Conservation (phyloP, 2,888 invertebrate species). For the Entomobrya multifasciata region DNA sequence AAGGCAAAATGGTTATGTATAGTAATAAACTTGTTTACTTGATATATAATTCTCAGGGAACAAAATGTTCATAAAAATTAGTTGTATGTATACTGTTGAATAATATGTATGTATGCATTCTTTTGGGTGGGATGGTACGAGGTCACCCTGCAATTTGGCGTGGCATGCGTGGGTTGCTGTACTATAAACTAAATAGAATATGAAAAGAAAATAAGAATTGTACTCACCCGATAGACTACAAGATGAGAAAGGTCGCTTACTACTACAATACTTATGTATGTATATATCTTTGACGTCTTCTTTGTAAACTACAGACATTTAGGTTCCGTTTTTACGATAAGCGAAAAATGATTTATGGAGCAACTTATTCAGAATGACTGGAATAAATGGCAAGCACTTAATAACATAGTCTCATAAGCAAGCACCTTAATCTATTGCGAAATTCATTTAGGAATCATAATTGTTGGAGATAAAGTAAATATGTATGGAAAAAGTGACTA, state of each 20-base stretch:
- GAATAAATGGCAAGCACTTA: not conserved
- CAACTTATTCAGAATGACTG: not conserved
- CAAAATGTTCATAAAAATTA: too few relatives aligned
- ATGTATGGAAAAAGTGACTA: too few relatives aligned
- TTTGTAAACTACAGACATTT: constrained; percentile 10
- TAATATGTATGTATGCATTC: not conserved
- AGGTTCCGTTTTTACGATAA: not conserved
- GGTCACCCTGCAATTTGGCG: constrained; percentile 14
- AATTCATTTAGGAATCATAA: too few relatives aligned
- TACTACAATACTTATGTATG: not conserved
- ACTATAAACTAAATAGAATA: not conserved
- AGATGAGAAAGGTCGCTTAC: not conserved
- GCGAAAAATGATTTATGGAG: not conserved
- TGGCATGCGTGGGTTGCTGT: not conserved
- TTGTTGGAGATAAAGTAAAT: too few relatives aligned
- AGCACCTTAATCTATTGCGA: too few relatives aligned
- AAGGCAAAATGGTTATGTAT: not conserved
- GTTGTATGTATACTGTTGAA: too few relatives aligned
- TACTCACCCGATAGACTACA: not conserved
- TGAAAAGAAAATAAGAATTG: constrained; percentile 7
- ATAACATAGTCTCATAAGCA: too few relatives aligned
- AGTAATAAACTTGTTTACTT: not conserved
- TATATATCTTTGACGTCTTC: not conserved
- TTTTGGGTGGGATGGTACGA: not conserved
- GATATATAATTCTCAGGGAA: not conserved